Conservation (phyloP, 2,113 vertebrate genomes). For the Platysternon megacephalum region DNA sequence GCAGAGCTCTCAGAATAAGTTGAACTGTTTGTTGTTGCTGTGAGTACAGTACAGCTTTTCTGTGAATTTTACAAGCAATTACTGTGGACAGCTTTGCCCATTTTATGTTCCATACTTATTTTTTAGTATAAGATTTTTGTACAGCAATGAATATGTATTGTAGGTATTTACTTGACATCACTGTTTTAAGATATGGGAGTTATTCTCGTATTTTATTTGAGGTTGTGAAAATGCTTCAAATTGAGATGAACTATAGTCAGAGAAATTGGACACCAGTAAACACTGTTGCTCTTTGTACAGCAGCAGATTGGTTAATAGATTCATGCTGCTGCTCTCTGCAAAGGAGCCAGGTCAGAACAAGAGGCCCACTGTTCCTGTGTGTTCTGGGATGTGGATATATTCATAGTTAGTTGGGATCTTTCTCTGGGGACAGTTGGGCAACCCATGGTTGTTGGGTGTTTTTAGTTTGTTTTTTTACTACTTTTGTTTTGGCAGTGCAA, state of each 20-base stretch:
- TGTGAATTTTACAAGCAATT: neutral
- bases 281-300: slow-evolving; percentile 61
- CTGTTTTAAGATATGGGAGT: neutral
- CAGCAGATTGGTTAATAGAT: slow-evolving; percentile 57
- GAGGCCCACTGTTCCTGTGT: slow-evolving; percentile 44
- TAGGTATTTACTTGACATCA: neutral
- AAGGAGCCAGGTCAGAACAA: slow-evolving; percentile 40
- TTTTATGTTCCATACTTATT: neutral
- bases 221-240: slow-evolving; percentile 2
- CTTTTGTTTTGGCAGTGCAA: slow-evolving; percentile 13
- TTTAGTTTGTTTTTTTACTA: neutral
- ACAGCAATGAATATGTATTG: neutral
- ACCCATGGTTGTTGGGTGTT: neutral
- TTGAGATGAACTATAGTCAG: neutral
- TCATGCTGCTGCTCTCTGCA: neutral
- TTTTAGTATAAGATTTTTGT: neutral
- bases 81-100: neutral
- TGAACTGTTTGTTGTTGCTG: neutral
- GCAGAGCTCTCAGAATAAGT: neutral
- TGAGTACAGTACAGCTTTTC: neutral
- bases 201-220: neutral
- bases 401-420: slow-evolving; percentile 37
- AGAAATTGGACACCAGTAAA: slow-evolving; percentile 23
- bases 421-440: neutral
- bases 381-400: slow-evolving; percentile 56